A percentile compares a stretch with the other conserved stretches of the same genome.
phyloP scores from a whole-genome alignment of 1,140 invertebrate genomes.

The Sinonovacula constricta region DNA sequence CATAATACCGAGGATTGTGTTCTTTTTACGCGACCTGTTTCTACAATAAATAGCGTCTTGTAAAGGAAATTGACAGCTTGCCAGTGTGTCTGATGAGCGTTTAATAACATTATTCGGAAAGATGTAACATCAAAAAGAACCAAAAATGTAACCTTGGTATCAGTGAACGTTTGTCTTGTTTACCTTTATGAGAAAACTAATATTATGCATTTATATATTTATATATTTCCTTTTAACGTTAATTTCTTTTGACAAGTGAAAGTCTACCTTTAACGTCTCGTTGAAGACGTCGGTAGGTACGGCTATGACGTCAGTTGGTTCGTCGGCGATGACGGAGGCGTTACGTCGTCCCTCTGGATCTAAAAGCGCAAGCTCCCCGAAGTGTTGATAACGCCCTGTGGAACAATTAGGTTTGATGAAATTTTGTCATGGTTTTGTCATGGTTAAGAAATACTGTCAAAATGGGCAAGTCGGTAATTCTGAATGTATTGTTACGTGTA shows the following conservation, averaged over 20 bases:
- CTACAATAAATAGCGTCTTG: too few relatives aligned
- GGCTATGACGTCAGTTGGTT: slow-evolving; percentile 31
- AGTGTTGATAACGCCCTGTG: slow-evolving; percentile 24
- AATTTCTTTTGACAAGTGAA: background rate
- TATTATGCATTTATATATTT: background rate
- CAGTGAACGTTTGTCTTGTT: too few relatives aligned
- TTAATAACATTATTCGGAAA: too few relatives aligned
- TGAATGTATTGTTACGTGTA: background rate
- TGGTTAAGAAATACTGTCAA: background rate
- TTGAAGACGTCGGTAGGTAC: slow-evolving; percentile 32
- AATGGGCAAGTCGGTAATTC: background rate
- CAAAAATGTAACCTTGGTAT: too few relatives aligned
- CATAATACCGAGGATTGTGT: too few relatives aligned
- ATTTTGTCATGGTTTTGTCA: background rate
- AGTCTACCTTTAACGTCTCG: slow-evolving; percentile 30
- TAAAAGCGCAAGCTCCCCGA: slow-evolving; percentile 43
- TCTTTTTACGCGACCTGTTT: too few relatives aligned
- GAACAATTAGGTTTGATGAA: background rate
- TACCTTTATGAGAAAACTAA: too few relatives aligned
- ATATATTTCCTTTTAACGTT: background rate
- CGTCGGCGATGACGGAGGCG: slow-evolving; percentile 42
- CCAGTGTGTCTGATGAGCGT: too few relatives aligned
- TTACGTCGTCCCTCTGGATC: slow-evolving; percentile 27
- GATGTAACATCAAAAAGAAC: too few relatives aligned
- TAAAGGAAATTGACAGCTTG: too few relatives aligned